Evolutionary conservation across 2,113 vertebrate genomes (phyloP).

Genomic region (Clarias gariepinus): DNA sequence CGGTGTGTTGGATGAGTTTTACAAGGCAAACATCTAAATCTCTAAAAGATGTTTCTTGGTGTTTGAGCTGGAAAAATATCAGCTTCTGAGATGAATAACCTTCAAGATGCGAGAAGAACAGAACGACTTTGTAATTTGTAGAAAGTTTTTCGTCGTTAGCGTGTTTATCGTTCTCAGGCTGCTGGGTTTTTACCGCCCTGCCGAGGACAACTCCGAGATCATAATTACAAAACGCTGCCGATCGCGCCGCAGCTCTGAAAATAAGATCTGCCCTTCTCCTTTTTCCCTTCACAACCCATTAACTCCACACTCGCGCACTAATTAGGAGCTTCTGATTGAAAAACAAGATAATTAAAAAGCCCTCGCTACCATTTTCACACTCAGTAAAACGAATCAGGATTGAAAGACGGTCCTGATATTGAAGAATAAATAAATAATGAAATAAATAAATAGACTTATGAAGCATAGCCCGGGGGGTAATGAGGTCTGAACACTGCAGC

Average conservation of each 20-base stretch:
- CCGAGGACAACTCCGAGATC: not conserved
- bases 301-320: not conserved
- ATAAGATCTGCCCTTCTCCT: too few species aligned
- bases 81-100: not conserved
- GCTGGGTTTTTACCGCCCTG: not conserved
- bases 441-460: not conserved
- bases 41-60: not conserved
- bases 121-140: not conserved
- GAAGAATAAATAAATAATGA: not conserved
- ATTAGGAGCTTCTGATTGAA: not conserved
- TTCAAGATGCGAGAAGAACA: not conserved
- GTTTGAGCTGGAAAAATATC: not conserved
- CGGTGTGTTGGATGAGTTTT: not conserved
- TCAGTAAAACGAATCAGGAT: not conserved
- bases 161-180: not conserved
- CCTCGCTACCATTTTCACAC: not conserved
- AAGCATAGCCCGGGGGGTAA: not conserved
- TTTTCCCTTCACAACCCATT: not conserved
- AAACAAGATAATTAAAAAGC: slow-evolving; percentile 5
- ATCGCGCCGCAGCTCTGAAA: too few species aligned
- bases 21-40: not conserved
- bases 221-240: not conserved
- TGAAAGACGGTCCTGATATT: not conserved
- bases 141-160: not conserved
- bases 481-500: not conserved